Percentiles rank a stretch among this genome's conserved stretches.
Conservation (phyloP, 2,113 vertebrate genomes). For the Oryzias melastigma region DNA sequence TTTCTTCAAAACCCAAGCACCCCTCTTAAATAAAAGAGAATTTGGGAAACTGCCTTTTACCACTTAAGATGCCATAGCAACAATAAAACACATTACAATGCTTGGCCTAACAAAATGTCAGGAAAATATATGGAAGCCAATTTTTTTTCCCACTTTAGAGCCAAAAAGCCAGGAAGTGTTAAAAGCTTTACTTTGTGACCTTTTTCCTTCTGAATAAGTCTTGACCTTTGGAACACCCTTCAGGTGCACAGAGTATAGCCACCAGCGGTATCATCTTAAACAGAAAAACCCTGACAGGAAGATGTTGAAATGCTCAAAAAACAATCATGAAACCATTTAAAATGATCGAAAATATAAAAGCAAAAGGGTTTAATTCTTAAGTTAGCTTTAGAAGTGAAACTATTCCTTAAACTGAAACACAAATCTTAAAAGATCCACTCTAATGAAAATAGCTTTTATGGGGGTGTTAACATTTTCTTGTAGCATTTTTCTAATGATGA, state of each 20-base stretch:
- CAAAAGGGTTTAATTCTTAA: too few species aligned
- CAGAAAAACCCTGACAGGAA: too few species aligned
- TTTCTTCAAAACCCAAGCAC: slow-evolving; percentile 54
- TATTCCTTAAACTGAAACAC: too few species aligned
- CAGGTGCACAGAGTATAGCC: slow-evolving; percentile 35
- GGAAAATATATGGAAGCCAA: not conserved
- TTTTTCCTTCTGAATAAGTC: slow-evolving; percentile 30
- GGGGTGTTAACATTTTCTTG: too few species aligned
- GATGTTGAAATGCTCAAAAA: too few species aligned
- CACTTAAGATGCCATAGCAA: not conserved
- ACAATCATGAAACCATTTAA: too few species aligned
- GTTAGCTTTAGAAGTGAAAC: too few species aligned
- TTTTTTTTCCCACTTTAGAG: slow-evolving; percentile 7
- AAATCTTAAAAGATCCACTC: too few species aligned
- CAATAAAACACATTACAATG: not conserved
- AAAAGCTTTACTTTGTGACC: not conserved
- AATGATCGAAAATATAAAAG: too few species aligned
- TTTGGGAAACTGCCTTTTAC: slow-evolving; percentile 36
- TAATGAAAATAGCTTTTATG: too few species aligned
- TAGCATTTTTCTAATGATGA: too few species aligned
- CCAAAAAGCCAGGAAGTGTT: slow-evolving; percentile 2
- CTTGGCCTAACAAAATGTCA: slow-evolving; percentile 3
- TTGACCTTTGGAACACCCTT: slow-evolving; percentile 43
- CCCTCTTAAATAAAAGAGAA: slow-evolving; percentile 39
- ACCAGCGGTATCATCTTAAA: not conserved